Conservation (phyloP, 2,797 vertebrate genomes). For the Chelon labrosus region DNA sequence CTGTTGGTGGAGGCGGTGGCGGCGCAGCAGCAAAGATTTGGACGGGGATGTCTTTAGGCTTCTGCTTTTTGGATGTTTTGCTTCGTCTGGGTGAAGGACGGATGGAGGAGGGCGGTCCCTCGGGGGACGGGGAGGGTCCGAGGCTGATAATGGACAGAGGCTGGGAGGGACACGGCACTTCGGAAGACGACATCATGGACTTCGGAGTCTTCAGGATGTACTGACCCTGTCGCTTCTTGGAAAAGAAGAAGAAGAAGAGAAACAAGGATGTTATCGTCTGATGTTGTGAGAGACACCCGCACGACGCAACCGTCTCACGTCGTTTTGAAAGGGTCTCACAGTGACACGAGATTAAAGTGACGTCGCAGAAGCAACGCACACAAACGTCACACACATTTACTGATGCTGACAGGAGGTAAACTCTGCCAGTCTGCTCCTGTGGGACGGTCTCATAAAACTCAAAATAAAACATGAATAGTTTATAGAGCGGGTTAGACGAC, state of each 20-base stretch:
- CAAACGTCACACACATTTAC: neutral
- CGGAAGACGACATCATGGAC: constrained; percentile 55
- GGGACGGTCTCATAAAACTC: neutral
- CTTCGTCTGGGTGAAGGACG: constrained; percentile 43
- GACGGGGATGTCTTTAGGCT: constrained; percentile 77
- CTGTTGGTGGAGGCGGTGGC: constrained; percentile 17
- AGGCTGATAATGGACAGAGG: constrained; percentile 68
- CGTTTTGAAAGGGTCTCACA: constrained; percentile 8
- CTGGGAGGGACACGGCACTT: constrained; percentile 54
- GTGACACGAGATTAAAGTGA: constrained; percentile 12
- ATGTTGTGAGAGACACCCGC: neutral
- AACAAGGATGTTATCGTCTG: neutral
- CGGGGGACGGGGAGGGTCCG: constrained; percentile 40
- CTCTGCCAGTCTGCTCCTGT: neutral
- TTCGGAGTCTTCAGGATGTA: constrained; percentile 84
- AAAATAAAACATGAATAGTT: neutral
- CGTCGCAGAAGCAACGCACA: neutral
- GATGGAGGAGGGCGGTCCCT: constrained; percentile 37
- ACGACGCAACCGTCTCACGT: neutral
- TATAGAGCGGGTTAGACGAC: neutral
- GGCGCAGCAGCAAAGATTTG: constrained; percentile 74
- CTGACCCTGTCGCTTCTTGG: constrained; percentile 86
- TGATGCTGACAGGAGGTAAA: neutral
- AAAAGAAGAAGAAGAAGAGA: neutral
- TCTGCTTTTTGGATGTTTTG: constrained; percentile 53